Evolutionary conservation across 2,888 invertebrate genomes (phyloP).

Genomic region (Temnothorax unifasciatus): DNA sequence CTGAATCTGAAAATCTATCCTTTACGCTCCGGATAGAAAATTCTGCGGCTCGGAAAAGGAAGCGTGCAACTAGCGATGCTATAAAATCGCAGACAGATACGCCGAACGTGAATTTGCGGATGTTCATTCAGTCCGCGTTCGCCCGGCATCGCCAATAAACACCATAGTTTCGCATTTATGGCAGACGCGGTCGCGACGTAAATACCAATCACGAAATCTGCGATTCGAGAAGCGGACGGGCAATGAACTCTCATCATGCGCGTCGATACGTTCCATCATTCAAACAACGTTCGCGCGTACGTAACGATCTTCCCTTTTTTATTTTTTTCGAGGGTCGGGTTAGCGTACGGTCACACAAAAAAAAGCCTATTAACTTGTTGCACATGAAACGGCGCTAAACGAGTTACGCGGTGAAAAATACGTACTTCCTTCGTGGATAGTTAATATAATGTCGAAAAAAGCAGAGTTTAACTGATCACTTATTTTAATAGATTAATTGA

Average conservation of each 20-base stretch:
- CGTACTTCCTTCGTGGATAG: not conserved
- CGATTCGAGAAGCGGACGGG: constrained; percentile 26
- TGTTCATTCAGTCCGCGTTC: constrained; percentile 36
- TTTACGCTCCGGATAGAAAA: not conserved
- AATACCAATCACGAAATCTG: constrained; percentile 47
- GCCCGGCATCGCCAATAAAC: constrained; percentile 36
- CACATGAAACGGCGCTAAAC: constrained; percentile 3
- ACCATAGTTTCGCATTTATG: constrained; percentile 41
- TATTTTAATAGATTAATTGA: constrained; percentile 9
- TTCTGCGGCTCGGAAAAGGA: not conserved
- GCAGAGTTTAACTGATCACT: constrained; percentile 8
- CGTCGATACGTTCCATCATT: constrained; percentile 27
- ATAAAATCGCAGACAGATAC: constrained; percentile 14
- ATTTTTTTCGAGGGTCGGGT: not conserved
- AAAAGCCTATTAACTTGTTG: constrained; percentile 42
- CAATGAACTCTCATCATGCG: constrained; percentile 44
- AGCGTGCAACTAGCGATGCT: not conserved
- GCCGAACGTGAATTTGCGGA: constrained; percentile 6
- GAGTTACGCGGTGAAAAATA: constrained; percentile 23
- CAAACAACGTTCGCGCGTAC: constrained; percentile 24
- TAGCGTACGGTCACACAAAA: constrained; percentile 8
- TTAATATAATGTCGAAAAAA: constrained; percentile 23
- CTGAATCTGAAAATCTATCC: not conserved
- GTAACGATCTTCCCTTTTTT: not conserved
- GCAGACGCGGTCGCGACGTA: constrained; percentile 28